Conservation (phyloP, 2,888 invertebrate species). For the Aleiodes leptofemur region DNA sequence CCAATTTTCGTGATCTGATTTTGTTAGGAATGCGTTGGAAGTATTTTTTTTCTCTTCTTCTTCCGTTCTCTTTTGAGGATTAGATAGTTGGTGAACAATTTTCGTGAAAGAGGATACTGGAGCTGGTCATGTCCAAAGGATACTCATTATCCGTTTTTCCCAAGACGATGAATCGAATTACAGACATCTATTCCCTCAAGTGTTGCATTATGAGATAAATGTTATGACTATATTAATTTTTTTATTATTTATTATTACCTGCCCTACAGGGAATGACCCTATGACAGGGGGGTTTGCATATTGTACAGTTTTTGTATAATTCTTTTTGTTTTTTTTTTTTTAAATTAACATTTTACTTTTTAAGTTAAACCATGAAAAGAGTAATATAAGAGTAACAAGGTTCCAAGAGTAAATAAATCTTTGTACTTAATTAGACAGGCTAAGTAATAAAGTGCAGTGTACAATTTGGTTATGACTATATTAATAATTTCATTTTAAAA, state of each 20-base stretch:
- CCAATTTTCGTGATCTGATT: constrained; percentile 53
- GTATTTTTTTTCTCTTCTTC: constrained; percentile 2
- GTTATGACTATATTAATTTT: background rate
- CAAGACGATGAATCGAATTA: constrained; percentile 68
- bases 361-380: no score
- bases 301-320: no score
- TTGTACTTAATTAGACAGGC: no score
- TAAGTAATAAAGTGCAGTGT: no score
- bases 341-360: no score
- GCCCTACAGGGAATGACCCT: no score
- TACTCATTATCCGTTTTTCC: constrained; percentile 45
- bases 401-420: no score
- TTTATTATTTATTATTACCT: no score
- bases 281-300: no score
- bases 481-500: background rate
- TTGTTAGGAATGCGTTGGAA: constrained; percentile 33
- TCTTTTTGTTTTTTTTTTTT: no score
- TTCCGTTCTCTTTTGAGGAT: background rate
- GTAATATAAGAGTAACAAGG: no score
- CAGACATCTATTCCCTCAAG: constrained; percentile 53
- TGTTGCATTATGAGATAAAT: constrained; percentile 13
- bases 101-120: constrained; percentile 31
- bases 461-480: background rate
- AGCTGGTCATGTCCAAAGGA: background rate
- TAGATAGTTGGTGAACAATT: constrained; percentile 30